Conservation (phyloP, 2,888 invertebrate species). For the Pogonocherus hispidulus region DNA sequence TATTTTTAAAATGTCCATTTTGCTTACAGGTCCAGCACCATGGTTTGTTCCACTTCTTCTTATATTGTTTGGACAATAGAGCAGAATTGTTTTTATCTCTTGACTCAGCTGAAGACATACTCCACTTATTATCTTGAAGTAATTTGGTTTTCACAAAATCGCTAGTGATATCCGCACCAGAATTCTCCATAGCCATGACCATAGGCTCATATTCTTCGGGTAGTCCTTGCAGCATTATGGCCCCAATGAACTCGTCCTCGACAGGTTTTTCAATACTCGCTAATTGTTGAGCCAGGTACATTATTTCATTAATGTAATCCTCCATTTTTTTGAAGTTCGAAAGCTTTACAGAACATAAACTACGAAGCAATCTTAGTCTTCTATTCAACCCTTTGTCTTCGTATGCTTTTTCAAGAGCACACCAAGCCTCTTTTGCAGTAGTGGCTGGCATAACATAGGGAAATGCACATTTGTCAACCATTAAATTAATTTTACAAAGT, state of each 20-base stretch:
- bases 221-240: slow-evolving; percentile 30
- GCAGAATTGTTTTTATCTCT: neutral
- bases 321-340: slow-evolving; percentile 13
- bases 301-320: slow-evolving; percentile 16
- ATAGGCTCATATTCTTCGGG: slow-evolving; percentile 35
- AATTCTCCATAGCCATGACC: slow-evolving; percentile 37
- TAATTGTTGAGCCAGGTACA: neutral
- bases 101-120: neutral
- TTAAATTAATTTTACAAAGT: slow-evolving; percentile 30
- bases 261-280: slow-evolving; percentile 7
- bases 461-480: slow-evolving; percentile 17
- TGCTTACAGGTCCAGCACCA: neutral
- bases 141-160: slow-evolving; percentile 36
- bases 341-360: neutral
- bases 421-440: slow-evolving; percentile 24
- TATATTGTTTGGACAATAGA: neutral
- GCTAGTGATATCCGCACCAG: slow-evolving; percentile 21
- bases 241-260: slow-evolving; percentile 22
- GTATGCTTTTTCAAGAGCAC: slow-evolving; percentile 10
- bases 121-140: slow-evolving; percentile 29
- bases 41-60: neutral
- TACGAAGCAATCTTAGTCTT: slow-evolving; percentile 5
- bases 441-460: slow-evolving; percentile 10
- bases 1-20: neutral
- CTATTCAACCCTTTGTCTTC: slow-evolving; percentile 20